Evolutionary conservation across 1,140 invertebrate species (phyloP).

Genomic region (Andricus grossulariae): DNA sequence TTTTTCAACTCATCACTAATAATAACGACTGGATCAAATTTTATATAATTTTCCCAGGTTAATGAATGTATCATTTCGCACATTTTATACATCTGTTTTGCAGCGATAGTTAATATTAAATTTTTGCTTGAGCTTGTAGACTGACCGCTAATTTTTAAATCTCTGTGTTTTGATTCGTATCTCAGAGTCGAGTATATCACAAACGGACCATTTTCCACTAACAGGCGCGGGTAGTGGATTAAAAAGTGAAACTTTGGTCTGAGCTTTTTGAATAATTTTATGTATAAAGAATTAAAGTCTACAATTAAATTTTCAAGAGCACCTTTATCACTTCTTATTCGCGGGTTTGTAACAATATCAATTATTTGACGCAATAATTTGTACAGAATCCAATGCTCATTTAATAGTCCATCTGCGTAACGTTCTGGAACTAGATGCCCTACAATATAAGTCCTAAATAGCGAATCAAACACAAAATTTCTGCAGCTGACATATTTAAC

Average conservation of each 20-base stretch:
- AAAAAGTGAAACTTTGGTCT: conserved; percentile 5
- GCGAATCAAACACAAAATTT: background rate
- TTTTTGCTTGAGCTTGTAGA: conserved; percentile 20
- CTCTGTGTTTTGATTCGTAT: background rate
- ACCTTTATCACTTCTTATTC: background rate
- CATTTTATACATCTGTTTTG: background rate
- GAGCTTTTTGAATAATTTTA: background rate
- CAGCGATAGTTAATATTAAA: background rate
- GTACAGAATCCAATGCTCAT: background rate
- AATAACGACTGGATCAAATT: too few relatives aligned
- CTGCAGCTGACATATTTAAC: background rate
- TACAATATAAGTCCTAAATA: background rate
- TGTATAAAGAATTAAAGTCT: background rate
- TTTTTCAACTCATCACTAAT: too few relatives aligned
- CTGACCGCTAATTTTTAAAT: conserved; percentile 44
- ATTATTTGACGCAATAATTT: background rate
- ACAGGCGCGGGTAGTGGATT: background rate
- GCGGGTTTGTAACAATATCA: background rate
- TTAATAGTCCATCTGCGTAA: too few relatives aligned
- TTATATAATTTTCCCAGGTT: too few relatives aligned
- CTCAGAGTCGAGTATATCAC: background rate
- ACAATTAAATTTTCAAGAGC: background rate
- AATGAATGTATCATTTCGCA: conserved; percentile 1
- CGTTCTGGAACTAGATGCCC: background rate
- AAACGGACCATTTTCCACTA: background rate